Conservation (phyloP, 1,140 invertebrate genomes). For the Parasteatoda tepidariorum region DNA sequence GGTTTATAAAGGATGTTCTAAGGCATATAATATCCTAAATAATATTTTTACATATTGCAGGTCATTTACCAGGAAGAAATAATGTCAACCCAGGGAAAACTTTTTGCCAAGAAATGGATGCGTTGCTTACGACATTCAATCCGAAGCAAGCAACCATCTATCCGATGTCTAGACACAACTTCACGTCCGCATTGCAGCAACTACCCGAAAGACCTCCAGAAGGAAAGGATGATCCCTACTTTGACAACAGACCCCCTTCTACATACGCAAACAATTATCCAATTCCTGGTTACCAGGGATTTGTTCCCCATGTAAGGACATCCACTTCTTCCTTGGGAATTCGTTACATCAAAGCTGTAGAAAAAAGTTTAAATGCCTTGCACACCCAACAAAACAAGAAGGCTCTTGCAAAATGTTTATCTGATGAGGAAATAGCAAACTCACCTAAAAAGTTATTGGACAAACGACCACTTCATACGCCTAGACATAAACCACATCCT, state of each 20-base stretch:
- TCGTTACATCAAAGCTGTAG: constrained; percentile 48
- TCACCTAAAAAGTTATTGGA: constrained; percentile 40
- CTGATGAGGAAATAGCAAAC: background rate
- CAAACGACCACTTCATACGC: constrained; percentile 49
- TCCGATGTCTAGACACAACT: constrained; percentile 26
- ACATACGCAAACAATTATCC: constrained; percentile 54
- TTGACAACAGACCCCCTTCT: constrained; percentile 49
- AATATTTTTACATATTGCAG: too few relatives aligned
- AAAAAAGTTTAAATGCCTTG: constrained; percentile 34
- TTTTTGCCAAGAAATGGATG: constrained; percentile 49
- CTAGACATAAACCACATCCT: constrained; percentile 37
- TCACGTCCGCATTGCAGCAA: constrained; percentile 36
- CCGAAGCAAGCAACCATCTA: constrained; percentile 20
- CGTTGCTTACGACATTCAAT: constrained; percentile 43
- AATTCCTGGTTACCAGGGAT: constrained; percentile 50
- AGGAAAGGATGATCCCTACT: constrained; percentile 37
- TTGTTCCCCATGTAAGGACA: constrained; percentile 49
- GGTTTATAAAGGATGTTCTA: too few relatives aligned
- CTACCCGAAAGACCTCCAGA: constrained; percentile 2
- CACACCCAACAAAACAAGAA: constrained; percentile 27
- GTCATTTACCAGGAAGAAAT: constrained; percentile 47
- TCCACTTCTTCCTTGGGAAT: constrained; percentile 49
- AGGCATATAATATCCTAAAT: too few relatives aligned
- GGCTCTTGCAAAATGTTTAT: background rate
- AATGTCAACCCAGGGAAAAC: constrained; percentile 48